phyloP scores from a whole-genome alignment of 2,113 vertebrate genomes.

The Acanthisitta chloris region DNA sequence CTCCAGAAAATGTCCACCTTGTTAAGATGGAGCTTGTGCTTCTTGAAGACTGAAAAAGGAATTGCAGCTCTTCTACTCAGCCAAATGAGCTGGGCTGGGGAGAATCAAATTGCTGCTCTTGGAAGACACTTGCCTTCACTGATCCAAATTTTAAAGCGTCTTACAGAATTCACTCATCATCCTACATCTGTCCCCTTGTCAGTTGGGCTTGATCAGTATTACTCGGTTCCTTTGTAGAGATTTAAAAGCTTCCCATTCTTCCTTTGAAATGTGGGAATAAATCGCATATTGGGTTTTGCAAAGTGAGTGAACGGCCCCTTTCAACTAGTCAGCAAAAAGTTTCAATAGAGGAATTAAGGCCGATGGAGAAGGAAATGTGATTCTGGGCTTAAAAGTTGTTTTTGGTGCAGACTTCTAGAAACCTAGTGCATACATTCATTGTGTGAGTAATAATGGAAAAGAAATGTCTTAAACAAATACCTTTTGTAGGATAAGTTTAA shows the following conservation, averaged over 20 bases:
- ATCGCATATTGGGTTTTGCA: conserved; percentile 59
- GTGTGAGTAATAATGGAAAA: conserved; percentile 58
- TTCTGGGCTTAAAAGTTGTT: conserved; percentile 63
- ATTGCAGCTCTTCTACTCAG: not conserved
- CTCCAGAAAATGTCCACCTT: not conserved
- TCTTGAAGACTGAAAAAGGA: not conserved
- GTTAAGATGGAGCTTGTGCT: not conserved
- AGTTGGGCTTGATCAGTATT: conserved; percentile 43
- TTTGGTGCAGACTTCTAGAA: conserved; percentile 58
- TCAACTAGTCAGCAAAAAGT: conserved; percentile 51
- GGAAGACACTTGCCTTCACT: not conserved
- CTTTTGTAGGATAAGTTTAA: conserved; percentile 59
- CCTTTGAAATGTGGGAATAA: conserved; percentile 64
- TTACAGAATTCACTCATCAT: conserved; percentile 34
- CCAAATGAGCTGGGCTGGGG: not conserved
- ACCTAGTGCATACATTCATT: conserved; percentile 30
- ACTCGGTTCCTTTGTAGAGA: conserved; percentile 56
- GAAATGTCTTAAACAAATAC: conserved; percentile 52
- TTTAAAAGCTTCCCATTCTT: conserved; percentile 62
- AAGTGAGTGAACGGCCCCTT: conserved; percentile 58
- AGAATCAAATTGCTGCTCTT: conserved; percentile 11
- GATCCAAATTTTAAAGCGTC: conserved; percentile 15
- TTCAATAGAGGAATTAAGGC: conserved; percentile 60
- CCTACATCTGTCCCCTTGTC: conserved; percentile 45
- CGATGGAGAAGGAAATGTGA: conserved; percentile 38